These are phyloP conservation scores for Eidolon dupreanum DNA, from an alignment of 2,797 vertebrate species.

Conservation along the genomic window DNA sequence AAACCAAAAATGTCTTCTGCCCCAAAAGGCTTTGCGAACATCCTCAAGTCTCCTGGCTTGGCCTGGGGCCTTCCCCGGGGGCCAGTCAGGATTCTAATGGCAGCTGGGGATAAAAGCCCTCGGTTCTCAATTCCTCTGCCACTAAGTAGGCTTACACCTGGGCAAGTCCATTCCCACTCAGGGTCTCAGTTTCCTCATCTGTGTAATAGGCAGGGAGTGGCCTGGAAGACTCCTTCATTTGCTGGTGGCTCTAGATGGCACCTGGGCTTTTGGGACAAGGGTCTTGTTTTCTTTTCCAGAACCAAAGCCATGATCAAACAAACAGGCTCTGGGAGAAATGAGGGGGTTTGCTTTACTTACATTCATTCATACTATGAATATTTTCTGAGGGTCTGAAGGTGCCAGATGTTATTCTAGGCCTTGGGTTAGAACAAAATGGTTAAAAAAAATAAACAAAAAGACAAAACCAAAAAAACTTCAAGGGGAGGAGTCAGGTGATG, in stretches of 20 bases:
- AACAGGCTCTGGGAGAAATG: background rate
- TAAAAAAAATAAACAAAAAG: background rate
- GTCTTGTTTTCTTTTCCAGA: background rate
- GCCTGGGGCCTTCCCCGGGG: background rate
- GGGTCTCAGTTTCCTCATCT: background rate
- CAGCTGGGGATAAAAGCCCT: background rate
- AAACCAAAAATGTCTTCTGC: constrained; percentile 6
- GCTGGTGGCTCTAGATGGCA: background rate
- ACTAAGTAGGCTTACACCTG: background rate
- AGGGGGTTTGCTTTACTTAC: background rate
- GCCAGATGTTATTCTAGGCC: background rate
- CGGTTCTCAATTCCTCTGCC: background rate
- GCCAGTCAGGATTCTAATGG: background rate
- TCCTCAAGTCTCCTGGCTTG: background rate
- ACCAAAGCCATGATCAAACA: background rate
- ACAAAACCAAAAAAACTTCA: background rate
- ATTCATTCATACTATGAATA: background rate
- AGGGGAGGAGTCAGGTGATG: background rate
- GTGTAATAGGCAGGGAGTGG: background rate
- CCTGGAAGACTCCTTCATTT: background rate
- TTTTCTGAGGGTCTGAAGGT: background rate
- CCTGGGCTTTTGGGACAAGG: background rate
- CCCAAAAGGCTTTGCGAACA: background rate
- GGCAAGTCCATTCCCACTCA: background rate
- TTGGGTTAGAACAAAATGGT: background rate